Conservation (phyloP, 2,797 vertebrate species). For the Staurois parvus region DNA sequence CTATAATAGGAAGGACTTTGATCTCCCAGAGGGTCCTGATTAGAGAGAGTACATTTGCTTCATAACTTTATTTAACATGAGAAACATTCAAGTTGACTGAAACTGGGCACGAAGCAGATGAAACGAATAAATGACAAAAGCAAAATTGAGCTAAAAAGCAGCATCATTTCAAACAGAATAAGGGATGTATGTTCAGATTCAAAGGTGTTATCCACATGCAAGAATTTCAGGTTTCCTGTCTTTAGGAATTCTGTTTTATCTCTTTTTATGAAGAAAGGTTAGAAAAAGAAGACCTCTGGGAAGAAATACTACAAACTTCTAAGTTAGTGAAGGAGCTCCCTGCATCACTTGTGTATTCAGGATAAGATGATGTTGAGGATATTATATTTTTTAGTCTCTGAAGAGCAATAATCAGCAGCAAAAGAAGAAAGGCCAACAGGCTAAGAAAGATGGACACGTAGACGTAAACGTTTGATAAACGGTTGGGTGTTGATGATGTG, state of each 20-base stretch:
- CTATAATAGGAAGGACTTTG: constrained; percentile 23
- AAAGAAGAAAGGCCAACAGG: constrained; percentile 91
- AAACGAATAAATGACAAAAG: constrained; percentile 62
- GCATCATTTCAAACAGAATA: constrained; percentile 57
- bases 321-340: constrained; percentile 95
- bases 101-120: constrained; percentile 54
- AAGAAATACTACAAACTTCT: constrained; percentile 96
- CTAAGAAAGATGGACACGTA: constrained; percentile 97
- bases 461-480: constrained; percentile 87
- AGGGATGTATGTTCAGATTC: constrained; percentile 61
- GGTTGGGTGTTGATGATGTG: constrained; percentile 69
- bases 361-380: constrained; percentile 90
- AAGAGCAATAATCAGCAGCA: constrained; percentile 91
- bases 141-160: constrained; percentile 58
- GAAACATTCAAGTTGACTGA: constrained; percentile 40
- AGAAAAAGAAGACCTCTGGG: constrained; percentile 89
- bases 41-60: constrained; percentile 44
- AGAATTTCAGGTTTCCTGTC: constrained; percentile 41
- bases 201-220: constrained; percentile 65
- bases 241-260: constrained; percentile 43
- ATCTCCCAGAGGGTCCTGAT: constrained; percentile 35
- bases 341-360: constrained; percentile 90
- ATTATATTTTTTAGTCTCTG: constrained; percentile 97
- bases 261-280: constrained; percentile 80
- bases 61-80: constrained; percentile 39